Percentiles rank a stretch among this genome's conserved stretches.
Evolutionary conservation across 2,113 vertebrate species (phyloP).

Genomic region (Nycticryphes semicollaris): DNA sequence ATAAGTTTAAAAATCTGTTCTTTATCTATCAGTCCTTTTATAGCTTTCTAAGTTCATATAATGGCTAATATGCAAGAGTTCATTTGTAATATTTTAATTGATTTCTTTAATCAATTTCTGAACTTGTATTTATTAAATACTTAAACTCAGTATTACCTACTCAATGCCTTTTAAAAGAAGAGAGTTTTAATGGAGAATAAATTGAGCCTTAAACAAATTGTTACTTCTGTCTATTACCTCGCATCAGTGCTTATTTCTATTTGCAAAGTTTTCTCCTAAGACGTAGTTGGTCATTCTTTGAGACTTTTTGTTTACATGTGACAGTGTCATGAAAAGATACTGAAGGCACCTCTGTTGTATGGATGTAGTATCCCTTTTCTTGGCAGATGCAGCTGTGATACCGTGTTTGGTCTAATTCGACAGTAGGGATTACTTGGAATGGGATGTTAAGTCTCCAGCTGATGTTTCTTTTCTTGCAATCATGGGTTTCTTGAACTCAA

Average conservation of each 20-base stretch:
- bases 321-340: constrained; percentile 75
- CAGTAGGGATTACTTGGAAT: constrained; percentile 33
- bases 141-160: constrained; percentile 88
- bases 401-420: not conserved
- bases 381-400: constrained; percentile 48
- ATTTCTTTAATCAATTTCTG: constrained; percentile 83
- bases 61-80: constrained; percentile 84
- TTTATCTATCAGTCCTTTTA: constrained; percentile 79
- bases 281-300: constrained; percentile 70
- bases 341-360: constrained; percentile 57
- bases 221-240: constrained; percentile 87
- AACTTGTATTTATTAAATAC: constrained; percentile 87
- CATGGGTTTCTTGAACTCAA: not conserved
- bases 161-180: constrained; percentile 86
- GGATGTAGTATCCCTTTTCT: constrained; percentile 74
- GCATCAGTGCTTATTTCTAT: constrained; percentile 77
- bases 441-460: constrained; percentile 36
- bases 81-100: constrained; percentile 82
- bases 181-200: constrained; percentile 83
- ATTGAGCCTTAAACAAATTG: constrained; percentile 87
- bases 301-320: constrained; percentile 77
- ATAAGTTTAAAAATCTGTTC: constrained; percentile 77
- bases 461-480: not conserved
- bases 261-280: constrained; percentile 75
- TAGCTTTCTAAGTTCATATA: constrained; percentile 84